Evolutionary conservation across 2,888 invertebrate species (phyloP), one percentile per base, ranked within the genome.

Genomic region (Drosophila anceps): DNA sequence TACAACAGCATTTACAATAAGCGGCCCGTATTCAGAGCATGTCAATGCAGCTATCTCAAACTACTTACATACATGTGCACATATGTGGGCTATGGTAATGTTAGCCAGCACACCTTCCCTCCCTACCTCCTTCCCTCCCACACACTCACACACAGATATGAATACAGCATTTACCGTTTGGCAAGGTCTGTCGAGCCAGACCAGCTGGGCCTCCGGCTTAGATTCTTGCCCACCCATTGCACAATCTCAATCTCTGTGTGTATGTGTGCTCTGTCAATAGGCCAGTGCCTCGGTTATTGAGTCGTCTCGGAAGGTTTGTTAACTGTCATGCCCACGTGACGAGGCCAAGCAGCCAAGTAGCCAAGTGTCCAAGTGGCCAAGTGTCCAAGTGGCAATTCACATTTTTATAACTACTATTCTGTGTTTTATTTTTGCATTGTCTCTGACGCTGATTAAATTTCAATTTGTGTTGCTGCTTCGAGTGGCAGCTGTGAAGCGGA

Each of bases 161-260:
- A 67, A 48, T 73, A 82, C 70, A 76, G 81, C 88, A 83, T 88
- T 84, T 84, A 88, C 84, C 86, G 84, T 88, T 84, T 69, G 74
- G 80, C 83, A 84, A 84, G 83, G 83, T 84, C 88, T 84, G 68
- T 62, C 73, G 64, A 59, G 44, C 64, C 79, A 76, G 89, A 80
- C 77, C 83, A 85, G 88, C 83, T 88, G 83, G 82, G 57, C 33
- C 69, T 69, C 59, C 50, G 59, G 68, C 89, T 87, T 82, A 77
- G 85, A 89, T 86, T 86, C 84, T 84, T 80, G 81, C 87, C 86
- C 84, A 81, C 84, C 73, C 73, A 86, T 89, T 88, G 90, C 90
- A 86, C 86, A 90, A 88, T 89, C 90, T 81, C 68, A 70, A 82
- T 84, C 75, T 80, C 50, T 63, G 67, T n/a, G 62, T 61, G 18